Base-by-base conservation (phyloP, 2,113 vertebrate species). In the Tonatia bakeri region DNA sequence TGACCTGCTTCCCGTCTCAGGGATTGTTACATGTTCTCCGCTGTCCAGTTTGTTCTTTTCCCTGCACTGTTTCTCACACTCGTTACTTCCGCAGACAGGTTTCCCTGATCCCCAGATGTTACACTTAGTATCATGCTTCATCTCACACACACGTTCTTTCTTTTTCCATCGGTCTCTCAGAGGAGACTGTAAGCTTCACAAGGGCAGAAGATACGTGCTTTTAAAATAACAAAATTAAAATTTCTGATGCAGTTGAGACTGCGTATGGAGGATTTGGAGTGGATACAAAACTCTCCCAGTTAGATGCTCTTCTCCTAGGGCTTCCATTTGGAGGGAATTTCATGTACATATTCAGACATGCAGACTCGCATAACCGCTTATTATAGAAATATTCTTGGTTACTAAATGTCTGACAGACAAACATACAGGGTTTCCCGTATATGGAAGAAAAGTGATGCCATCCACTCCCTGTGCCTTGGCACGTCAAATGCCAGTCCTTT, bases 301-400 rank as follows among this genome's bases (percentile, higher is more conserved):
- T 92, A 86, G 52, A 70, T 81, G 59, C 61, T 81, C 65, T 84
- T 96, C 81, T 80, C 93, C 87, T 43, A 38, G 24, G 80, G 90
- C 91, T 97, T 72, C 87, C 91, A 79, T 97, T 96, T 96, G 64
- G 72, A 97, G 86, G 85, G 86, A 94, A 90, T 96, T 94, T 93
- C 91, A 56, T 94, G 76, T 95, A 83, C 96, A 54, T 94, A 95
- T 97, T 96, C 95, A 96, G 95, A 95, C 91, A 69, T 84, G 93
- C 84, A 96, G 90, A 85, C 91, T 96, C 85, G 70, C 87, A 77
- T 77, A 96, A 94, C 94, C 93, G 64, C 95, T 97, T 97, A 97
- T 97, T 97, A 97, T 87, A 97, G 95, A 96, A 95, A 96, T 96
- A 96, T 95, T 97, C 96, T 93, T 96, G 91, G 94, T 97, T 94